Evolutionary conservation across 2,113 vertebrate species (phyloP), one percentile per base, ranked within the genome.

Genomic region (Ranitomeya variabilis): DNA sequence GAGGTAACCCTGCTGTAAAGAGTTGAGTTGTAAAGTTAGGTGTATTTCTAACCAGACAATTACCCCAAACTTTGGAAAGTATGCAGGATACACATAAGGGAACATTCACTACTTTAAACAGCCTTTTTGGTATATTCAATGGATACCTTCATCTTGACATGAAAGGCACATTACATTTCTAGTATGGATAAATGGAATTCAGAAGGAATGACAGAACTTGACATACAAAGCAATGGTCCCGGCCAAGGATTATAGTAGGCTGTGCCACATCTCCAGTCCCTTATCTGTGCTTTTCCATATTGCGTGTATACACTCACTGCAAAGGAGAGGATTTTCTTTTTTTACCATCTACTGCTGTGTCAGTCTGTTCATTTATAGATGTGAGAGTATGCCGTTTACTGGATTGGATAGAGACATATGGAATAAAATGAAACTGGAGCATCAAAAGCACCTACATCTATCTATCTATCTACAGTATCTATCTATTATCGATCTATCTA

Each of bases 241-340:
- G n/a, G 18, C 52, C n/a, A 85, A 55, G 37, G 67, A 85, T 11
- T 11, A 74, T 52, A 55, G 23, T 19, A 80, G 52, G 18, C 69
- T 67, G 45, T 81, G 45, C 23, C 23, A 81, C 52, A 81, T 31
- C 66, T 67, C 57, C 64, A 73, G 37, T 87, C 78, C 64, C 86
- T 87, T 87, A 87, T 87, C 86, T 87, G n/a, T 31, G 16, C 51
- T 21, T 52, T 54, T 66, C 86, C 64, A 71, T 71, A 57, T 54
- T 87, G 86, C 86, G 45, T 87, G 73, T 71, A 64, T 26, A 57
- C n/a, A 67, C 51, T 77, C 45, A 21, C 26, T 55, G 60, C 76
- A 87, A 87, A 71, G 52, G 26, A 55, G n/a, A 12, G 59, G 37
- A 60, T 57, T 88, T 45, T 52, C 64, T 87, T 79, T 45, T 81